Percentiles rank a stretch among this genome's conserved stretches.
Conservation (phyloP, 2,797 vertebrate species). For the Hoplostethus atlanticus region DNA sequence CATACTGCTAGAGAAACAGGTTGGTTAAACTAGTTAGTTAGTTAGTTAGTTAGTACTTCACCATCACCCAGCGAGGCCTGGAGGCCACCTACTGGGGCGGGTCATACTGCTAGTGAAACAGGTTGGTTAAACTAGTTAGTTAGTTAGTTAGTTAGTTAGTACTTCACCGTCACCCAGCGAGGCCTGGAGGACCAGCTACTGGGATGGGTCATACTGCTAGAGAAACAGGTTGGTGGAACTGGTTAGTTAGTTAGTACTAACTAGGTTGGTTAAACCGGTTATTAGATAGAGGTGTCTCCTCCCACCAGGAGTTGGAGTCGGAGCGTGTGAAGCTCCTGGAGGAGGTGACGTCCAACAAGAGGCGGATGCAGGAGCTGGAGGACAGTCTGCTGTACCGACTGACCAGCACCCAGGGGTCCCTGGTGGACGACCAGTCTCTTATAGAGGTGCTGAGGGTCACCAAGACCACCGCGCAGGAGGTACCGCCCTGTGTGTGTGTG, state of each 20-base stretch:
- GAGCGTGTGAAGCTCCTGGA: constrained; percentile 88
- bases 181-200: constrained; percentile 91
- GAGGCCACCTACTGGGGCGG: constrained; percentile 90
- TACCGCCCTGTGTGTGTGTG: constrained; percentile 39
- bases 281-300: background rate
- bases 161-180: constrained; percentile 89
- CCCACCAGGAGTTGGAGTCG: constrained; percentile 86
- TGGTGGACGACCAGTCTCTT: constrained; percentile 90
- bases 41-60: too few species aligned
- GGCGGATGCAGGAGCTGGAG: constrained; percentile 91
- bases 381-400: constrained; percentile 88
- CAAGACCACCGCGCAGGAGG: constrained; percentile 89
- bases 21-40: background rate
- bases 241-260: too few species aligned
- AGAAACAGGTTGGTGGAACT: constrained; percentile 81
- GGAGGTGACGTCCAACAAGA: constrained; percentile 89
- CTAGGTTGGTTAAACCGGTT: background rate
- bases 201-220: constrained; percentile 88
- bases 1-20: constrained; percentile 89
- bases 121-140: constrained; percentile 20
- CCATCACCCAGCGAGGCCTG: constrained; percentile 87
- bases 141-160: too few species aligned
- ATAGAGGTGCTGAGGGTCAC: constrained; percentile 87
- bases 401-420: constrained; percentile 88
- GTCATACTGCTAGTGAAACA: constrained; percentile 90